Conservation (phyloP, 2,113 vertebrate species). For the Myrmecobius fasciatus region DNA sequence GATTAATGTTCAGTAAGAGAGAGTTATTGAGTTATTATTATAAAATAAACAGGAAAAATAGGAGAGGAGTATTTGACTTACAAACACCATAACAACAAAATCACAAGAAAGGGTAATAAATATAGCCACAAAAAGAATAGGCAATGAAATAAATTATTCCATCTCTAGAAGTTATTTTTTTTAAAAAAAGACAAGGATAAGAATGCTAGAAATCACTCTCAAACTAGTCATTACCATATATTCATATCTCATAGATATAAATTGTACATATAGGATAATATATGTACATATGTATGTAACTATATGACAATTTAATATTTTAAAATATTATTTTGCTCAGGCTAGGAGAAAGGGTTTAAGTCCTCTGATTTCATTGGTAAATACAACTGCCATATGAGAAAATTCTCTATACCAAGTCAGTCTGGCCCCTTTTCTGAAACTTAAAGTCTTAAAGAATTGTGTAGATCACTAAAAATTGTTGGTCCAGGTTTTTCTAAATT, state of each 20-base stretch:
- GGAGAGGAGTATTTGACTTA: neutral
- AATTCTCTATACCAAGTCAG: neutral
- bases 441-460: neutral
- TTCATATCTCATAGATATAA: neutral
- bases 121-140: neutral
- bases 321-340: neutral
- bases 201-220: neutral
- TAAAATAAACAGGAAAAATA: neutral
- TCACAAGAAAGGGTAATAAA: neutral
- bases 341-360: neutral
- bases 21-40: neutral
- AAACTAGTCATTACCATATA: neutral
- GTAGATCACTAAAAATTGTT: neutral
- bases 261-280: neutral
- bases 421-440: neutral
- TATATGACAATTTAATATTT: neutral
- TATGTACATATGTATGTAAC: neutral
- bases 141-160: neutral
- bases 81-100: neutral
- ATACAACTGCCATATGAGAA: neutral
- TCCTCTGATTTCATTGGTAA: neutral
- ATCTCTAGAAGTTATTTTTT: neutral
- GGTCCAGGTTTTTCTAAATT: neutral
- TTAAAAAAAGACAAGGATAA: neutral
- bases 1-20: neutral